phyloP scores from a whole-genome alignment of 2,797 vertebrate genomes.

The Macroramphosus scolopax region DNA sequence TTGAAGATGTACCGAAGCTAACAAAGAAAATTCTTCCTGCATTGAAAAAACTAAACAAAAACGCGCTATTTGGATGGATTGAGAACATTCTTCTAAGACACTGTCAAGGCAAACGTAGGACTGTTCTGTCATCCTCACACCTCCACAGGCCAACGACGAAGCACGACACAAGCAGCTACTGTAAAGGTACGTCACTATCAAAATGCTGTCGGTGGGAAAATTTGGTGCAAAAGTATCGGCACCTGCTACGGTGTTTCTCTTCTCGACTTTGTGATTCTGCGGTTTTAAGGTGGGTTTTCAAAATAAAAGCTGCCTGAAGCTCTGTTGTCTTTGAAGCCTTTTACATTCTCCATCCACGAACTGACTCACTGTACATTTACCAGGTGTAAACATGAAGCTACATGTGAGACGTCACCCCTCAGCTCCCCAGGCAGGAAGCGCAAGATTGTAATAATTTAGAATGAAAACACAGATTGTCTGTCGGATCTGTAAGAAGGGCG shows the following conservation, averaged over 20 bases:
- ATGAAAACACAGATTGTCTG: too few relatives aligned
- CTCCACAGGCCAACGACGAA: conserved; percentile 59
- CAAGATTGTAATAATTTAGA: too few relatives aligned
- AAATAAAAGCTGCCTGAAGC: too few relatives aligned
- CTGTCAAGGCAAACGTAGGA: too few relatives aligned
- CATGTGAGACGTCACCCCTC: too few relatives aligned
- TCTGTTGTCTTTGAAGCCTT: too few relatives aligned
- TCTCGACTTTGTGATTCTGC: not conserved
- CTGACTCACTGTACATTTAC: not conserved
- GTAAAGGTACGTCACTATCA: conserved; percentile 60
- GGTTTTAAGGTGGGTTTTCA: too few relatives aligned
- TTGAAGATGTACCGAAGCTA: not conserved
- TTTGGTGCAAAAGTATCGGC: conserved; percentile 49
- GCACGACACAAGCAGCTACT: conserved; percentile 70
- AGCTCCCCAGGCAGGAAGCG: conserved; percentile 17
- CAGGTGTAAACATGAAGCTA: conserved; percentile 28
- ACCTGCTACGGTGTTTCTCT: conserved; percentile 56
- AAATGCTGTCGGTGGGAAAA: conserved; percentile 65
- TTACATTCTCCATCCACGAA: not conserved
- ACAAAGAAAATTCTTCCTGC: conserved; percentile 19
- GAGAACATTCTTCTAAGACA: conserved; percentile 39
- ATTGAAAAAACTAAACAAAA: conserved; percentile 23
- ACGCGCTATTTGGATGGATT: conserved; percentile 25
- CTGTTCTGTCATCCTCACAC: conserved; percentile 55
- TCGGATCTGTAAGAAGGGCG: too few relatives aligned